These are phyloP conservation scores for Eilema sororculum DNA, from an alignment of 2,888 invertebrate species.

Conservation along the genomic window DNA sequence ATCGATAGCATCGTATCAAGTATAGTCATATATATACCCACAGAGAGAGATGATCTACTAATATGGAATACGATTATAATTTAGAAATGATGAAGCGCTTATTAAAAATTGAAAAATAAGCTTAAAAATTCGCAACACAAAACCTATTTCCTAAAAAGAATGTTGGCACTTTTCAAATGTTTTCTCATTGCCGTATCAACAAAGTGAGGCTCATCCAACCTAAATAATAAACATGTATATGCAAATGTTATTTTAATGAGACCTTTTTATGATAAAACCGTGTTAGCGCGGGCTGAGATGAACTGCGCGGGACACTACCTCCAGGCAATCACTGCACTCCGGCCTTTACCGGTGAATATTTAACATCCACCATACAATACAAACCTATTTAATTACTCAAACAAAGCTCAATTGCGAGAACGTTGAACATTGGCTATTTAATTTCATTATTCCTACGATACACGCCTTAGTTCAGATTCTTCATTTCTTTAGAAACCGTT, in stretches of 20 bases:
- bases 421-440: conserved; percentile 10
- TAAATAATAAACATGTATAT: conserved; percentile 39
- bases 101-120: background rate
- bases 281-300: conserved; percentile 15
- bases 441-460: background rate
- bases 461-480: background rate
- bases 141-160: background rate
- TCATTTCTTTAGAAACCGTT: background rate
- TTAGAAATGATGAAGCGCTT: background rate
- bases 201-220: conserved; percentile 27
- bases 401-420: conserved; percentile 24
- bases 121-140: background rate
- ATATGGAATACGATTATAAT: background rate
- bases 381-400: conserved; percentile 34
- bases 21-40: background rate
- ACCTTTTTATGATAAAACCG: conserved; percentile 26
- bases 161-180: conserved; percentile 10
- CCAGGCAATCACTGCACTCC: conserved; percentile 44
- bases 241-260: conserved; percentile 40
- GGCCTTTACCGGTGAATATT: conserved; percentile 40
- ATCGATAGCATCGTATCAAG: no score
- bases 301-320: conserved; percentile 31
- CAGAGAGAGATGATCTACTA: background rate
- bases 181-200: conserved; percentile 27
- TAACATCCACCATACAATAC: conserved; percentile 35